Evolutionary conservation across 1,140 invertebrate species (phyloP).

Genomic region (Caenorhabditis elegans): DNA sequence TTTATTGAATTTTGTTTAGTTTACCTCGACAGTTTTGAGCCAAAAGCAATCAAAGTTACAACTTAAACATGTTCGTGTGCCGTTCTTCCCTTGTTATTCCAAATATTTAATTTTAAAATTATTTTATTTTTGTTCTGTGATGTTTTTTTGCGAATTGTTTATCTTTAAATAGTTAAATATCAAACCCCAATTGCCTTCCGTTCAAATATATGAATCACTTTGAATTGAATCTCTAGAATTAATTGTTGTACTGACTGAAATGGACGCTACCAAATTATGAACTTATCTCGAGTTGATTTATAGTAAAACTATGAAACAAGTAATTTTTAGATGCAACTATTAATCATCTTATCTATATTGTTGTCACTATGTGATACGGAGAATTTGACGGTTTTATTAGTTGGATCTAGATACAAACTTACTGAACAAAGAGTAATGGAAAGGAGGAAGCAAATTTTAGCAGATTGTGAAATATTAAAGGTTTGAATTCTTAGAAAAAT

Average conservation of each 20-base stretch:
- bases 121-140: constrained; percentile 21
- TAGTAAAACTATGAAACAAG: not conserved
- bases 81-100: constrained; percentile 39
- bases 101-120: constrained; percentile 29
- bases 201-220: not conserved
- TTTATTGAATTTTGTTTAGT: not conserved
- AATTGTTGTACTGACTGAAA: not conserved
- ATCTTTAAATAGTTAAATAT: not conserved
- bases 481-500: not conserved
- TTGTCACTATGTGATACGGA: not conserved
- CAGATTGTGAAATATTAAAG: not conserved
- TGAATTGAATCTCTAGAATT: not conserved
- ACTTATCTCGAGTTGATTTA: not conserved
- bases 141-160: not conserved
- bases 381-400: not conserved
- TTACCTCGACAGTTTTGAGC: not conserved
- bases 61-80: not conserved
- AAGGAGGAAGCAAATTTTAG: not conserved
- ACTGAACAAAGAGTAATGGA: not conserved
- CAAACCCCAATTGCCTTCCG: not conserved
- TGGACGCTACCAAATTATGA: not conserved
- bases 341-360: not conserved
- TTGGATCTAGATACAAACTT: not conserved
- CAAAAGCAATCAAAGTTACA: not conserved
- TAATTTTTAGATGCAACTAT: not conserved